Base-by-base conservation (phyloP, 2,888 invertebrate species). In the Pogonocherus hispidulus region DNA sequence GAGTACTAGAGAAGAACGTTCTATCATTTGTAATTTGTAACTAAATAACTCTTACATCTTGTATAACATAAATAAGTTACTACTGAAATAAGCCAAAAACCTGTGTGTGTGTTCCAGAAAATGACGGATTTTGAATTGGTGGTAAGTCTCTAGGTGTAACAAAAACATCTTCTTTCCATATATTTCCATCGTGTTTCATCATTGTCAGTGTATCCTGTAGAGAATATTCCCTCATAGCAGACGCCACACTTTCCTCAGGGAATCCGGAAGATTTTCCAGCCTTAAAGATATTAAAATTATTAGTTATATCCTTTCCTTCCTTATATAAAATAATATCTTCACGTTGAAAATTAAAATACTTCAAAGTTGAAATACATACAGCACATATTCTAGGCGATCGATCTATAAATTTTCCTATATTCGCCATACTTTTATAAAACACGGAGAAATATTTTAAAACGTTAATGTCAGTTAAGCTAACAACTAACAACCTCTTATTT, bases 201-300 rank as follows among this genome's bases (percentile, higher is more conserved):
- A 83, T 82, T 20, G 78, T 72, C 32, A 83, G 73, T 76, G 78
- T 63, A 69, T 83, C 81, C 20, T 76, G 78, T n/a, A 81, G 44
- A 6, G 72, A 67, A 63, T 83, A 84, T 69, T 78, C 68, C 72
- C 76, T 70, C 3, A 84, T 69, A 59, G 79, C 78, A 18, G 72
- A 69, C 14, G 75, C 71, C 8, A 80, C 78, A 11, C 66, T 78
- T 64, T 78, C 71, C 11, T 75, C 71, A 20, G 72, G 69, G 56
- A 76, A 70, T 20, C 70, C 79, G n/a, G 74, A 72, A 18, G 70
- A 66, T 76, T 80, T 79, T 55, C 85, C 84, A 27, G 84, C 84
- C 84, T 83, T 52, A 35, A 75, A 75, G n/a, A 32, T 3, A 32
- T 32, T 11, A 32, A 32, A 11, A 2, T n/a, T 41, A 3, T n/a